Conservation (phyloP, 2,888 invertebrate genomes). For the Trachelus iudaicus region DNA sequence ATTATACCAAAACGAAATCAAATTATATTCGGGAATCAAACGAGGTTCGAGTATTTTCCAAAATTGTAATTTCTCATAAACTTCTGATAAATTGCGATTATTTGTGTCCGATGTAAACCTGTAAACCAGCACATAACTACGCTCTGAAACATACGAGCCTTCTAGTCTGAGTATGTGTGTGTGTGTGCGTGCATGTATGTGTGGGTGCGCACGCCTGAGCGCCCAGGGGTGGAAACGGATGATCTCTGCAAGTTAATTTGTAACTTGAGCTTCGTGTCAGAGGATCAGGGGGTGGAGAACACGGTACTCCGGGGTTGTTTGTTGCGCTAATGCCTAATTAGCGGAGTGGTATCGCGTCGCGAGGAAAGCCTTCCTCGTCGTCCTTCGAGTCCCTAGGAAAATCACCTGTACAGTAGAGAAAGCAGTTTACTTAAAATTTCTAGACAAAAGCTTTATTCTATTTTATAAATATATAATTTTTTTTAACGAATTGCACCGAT, state of each 20-base stretch:
- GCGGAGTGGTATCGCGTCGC: slow-evolving; percentile 59
- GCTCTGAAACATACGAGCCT: background rate
- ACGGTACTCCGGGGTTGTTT: slow-evolving; percentile 54
- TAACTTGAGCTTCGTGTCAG: slow-evolving; percentile 57
- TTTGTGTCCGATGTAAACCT: background rate
- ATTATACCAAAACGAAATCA: background rate
- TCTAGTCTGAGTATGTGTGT: background rate
- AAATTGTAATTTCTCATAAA: background rate
- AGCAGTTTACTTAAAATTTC: background rate
- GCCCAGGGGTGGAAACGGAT: slow-evolving; percentile 51
- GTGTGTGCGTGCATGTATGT: background rate
- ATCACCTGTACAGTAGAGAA: background rate
- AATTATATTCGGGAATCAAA: background rate
- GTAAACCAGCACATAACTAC: background rate
- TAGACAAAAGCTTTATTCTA: background rate
- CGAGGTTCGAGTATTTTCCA: background rate
- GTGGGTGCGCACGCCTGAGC: background rate
- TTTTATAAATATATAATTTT: background rate
- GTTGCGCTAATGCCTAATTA: slow-evolving; percentile 64
- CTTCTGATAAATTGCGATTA: background rate
- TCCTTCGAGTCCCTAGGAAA: slow-evolving; percentile 8
- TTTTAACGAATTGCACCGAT: no score
- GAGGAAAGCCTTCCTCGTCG: slow-evolving; percentile 42
- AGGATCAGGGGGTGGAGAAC: slow-evolving; percentile 24
- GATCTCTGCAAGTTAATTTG: slow-evolving; percentile 63